These are phyloP conservation scores for Chionodraco myersi DNA, from an alignment of 2,113 vertebrate genomes.

Conservation along the genomic window DNA sequence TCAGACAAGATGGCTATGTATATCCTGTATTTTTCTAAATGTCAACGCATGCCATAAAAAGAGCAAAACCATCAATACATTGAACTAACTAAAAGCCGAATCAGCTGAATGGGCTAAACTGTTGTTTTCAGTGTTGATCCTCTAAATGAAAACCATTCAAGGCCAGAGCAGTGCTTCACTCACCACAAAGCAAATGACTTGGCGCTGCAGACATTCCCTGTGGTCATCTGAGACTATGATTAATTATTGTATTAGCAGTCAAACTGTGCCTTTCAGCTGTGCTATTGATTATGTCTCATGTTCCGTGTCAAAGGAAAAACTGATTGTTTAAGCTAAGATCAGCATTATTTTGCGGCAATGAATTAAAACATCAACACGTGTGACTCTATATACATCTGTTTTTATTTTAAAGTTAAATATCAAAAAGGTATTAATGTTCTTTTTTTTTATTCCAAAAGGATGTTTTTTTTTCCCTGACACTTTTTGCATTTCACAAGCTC, in stretches of 20 bases:
- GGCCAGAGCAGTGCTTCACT: constrained; percentile 1
- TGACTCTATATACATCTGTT: constrained; percentile 12
- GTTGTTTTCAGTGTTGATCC: background rate
- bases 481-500: background rate
- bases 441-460: background rate
- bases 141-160: background rate
- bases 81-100: background rate
- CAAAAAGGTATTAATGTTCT: background rate
- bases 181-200: constrained; percentile 27
- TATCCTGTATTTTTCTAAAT: background rate
- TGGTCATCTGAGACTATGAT: constrained; percentile 53
- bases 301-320: constrained; percentile 58
- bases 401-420: background rate
- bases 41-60: background rate
- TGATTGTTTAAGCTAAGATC: constrained; percentile 36
- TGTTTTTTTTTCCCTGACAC: background rate
- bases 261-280: constrained; percentile 50
- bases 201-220: constrained; percentile 37
- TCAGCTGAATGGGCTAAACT: background rate
- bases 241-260: constrained; percentile 63
- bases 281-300: constrained; percentile 67
- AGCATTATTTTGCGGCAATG: background rate
- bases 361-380: constrained; percentile 1
- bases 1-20: background rate
- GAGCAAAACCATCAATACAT: background rate